phyloP scores from a whole-genome alignment of 1,140 invertebrate species.

The Drosophila prosaltans region DNA sequence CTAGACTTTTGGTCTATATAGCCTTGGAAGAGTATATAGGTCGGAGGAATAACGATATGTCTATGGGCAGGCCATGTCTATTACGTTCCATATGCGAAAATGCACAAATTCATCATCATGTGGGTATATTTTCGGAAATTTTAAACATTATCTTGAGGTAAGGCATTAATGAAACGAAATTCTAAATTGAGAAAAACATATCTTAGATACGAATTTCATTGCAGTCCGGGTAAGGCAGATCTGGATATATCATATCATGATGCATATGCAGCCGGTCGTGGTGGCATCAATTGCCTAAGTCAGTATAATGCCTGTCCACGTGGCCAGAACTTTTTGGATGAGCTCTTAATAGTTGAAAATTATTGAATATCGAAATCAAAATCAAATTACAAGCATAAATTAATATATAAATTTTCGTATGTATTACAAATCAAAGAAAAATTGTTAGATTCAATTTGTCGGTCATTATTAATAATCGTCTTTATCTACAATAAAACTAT shows the following conservation, averaged over 20 bases:
- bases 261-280: slow-evolving; percentile 64
- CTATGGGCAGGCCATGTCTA: slow-evolving; percentile 63
- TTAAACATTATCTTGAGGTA: slow-evolving; percentile 74
- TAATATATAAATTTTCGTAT: not conserved
- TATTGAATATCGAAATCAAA: slow-evolving; percentile 17
- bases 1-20: slow-evolving; percentile 66
- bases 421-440: not conserved
- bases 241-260: slow-evolving; percentile 65
- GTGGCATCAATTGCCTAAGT: slow-evolving; percentile 68
- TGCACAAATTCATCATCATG: slow-evolving; percentile 75
- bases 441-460: too few species aligned
- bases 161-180: slow-evolving; percentile 16
- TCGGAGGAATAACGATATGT: slow-evolving; percentile 46
- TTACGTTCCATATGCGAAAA: slow-evolving; percentile 79
- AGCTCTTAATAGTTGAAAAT: slow-evolving; percentile 39
- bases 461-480: not conserved
- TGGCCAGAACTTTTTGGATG: slow-evolving; percentile 58
- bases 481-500: slow-evolving; percentile 54
- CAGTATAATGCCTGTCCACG: slow-evolving; percentile 63
- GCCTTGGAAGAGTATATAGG: slow-evolving; percentile 70
- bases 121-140: slow-evolving; percentile 77
- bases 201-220: not conserved
- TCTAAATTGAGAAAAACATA: not conserved
- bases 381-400: not conserved
- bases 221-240: slow-evolving; percentile 70